Base-by-base conservation (phyloP, 2,888 invertebrate genomes). In the Eumacrocentrus americanus region DNA sequence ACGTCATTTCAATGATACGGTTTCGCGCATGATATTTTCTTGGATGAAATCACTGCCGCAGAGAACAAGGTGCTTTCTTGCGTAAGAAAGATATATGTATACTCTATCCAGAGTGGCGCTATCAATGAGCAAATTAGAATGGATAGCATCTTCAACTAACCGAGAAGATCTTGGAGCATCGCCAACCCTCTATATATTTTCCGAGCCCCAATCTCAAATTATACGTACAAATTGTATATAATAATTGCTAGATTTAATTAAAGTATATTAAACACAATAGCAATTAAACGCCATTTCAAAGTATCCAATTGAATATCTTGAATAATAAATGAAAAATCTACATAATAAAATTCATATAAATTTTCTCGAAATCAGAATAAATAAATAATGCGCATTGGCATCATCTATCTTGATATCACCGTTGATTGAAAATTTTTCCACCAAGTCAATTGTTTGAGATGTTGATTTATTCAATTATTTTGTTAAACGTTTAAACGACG, bases 401-500 rank as follows among this genome's bases (percentile, higher is more conserved):
- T n/a, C n/a, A n/a, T n/a, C n/a, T n/a, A n/a, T n/a, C n/a, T n/a
- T n/a, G n/a, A n/a, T n/a, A n/a, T n/a, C n/a, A n/a, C n/a, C n/a
- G n/a, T n/a, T n/a, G n/a, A n/a, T n/a, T n/a, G n/a, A n/a, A 2
- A 4, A 18, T 18, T 40, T 25, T 22, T 2, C 9, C 7, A 38
- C 18, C 22, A 5, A 25, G 23, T 25, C 25, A 14, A 25, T 23
- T 46, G 12, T 22, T 23, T 22, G n/a, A 12, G 35, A 54, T 29
- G 6, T 14, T 23, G 37, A 51, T 22, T 51, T 46, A 62, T 60
- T 58, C 66, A 65, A 68, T 67, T 67, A 70, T 70, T 69, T 61
- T 62, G 67, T 70, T 66, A 67, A 66, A 67, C 61, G 64, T 67
- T 62, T 60, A 63, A 62, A 65, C 60, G 65, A 61, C 60, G 62